These are phyloP conservation scores for Acanthis flammea DNA, from an alignment of 2,797 vertebrate species.

Conservation along the genomic window DNA sequence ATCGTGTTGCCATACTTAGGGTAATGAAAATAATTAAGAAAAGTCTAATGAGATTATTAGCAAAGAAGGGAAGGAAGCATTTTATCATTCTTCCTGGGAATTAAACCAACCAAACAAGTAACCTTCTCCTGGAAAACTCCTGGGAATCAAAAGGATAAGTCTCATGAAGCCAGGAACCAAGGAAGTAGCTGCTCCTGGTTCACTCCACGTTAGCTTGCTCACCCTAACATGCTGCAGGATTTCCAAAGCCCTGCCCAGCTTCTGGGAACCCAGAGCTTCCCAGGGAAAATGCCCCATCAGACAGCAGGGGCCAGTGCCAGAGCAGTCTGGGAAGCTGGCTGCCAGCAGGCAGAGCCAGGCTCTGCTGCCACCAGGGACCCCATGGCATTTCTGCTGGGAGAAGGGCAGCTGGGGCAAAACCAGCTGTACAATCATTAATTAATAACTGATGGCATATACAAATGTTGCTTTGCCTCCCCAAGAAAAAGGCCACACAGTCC, in stretches of 20 bases:
- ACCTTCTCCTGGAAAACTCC: background rate
- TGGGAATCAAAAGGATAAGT: background rate
- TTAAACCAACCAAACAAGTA: background rate
- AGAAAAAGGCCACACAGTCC: background rate
- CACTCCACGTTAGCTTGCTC: background rate
- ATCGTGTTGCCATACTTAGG: background rate
- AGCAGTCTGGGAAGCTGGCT: background rate
- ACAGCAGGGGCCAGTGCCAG: accelerated
- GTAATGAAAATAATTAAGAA: background rate
- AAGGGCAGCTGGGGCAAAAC: background rate
- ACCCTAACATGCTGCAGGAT: background rate
- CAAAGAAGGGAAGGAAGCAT: background rate
- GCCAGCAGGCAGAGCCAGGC: background rate
- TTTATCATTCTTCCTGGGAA: background rate
- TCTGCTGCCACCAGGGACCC: background rate
- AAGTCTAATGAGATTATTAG: background rate
- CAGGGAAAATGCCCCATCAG: background rate
- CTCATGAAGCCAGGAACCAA: background rate
- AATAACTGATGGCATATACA: background rate
- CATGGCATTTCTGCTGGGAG: accelerated
- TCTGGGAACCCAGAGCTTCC: background rate
- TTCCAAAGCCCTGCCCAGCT: background rate
- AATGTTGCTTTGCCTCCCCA: background rate
- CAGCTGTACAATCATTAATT: background rate
- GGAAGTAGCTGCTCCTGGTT: background rate